These are phyloP conservation scores for Bombus breviceps DNA, from an alignment of 1,140 invertebrate species.

Conservation along the genomic window DNA sequence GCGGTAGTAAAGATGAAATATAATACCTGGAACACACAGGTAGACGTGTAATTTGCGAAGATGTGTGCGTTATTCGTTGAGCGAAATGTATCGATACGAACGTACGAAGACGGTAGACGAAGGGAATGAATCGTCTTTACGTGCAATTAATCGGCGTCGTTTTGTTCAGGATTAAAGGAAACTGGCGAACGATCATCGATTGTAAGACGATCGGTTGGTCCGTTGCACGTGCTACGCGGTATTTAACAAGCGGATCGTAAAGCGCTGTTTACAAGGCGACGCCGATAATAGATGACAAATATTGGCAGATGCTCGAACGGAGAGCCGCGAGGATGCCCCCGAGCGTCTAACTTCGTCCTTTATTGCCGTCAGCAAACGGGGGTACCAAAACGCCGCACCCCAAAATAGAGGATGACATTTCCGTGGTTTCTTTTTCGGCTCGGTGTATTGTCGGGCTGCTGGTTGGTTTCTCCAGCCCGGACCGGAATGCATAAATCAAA, in stretches of 20 bases:
- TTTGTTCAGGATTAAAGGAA: no score
- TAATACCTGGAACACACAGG: no score
- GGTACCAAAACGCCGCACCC: conserved; percentile 56
- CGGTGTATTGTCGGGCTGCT: conserved; percentile 63
- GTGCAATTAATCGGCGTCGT: no score
- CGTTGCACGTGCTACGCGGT: conserved; percentile 35
- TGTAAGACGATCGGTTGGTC: neutral
- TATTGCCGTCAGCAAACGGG: conserved; percentile 36
- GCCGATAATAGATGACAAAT: conserved; percentile 83
- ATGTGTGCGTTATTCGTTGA: no score
- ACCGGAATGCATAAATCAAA: conserved; percentile 81
- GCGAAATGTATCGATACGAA: no score
- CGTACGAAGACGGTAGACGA: no score
- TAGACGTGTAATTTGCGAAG: no score
- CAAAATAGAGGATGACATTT: conserved; percentile 73
- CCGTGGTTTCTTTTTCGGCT: conserved; percentile 75
- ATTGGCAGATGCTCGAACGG: conserved; percentile 81
- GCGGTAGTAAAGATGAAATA: conserved; percentile 22
- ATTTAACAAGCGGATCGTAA: conserved; percentile 75
- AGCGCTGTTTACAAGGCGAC: conserved; percentile 75
- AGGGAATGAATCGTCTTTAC: no score
- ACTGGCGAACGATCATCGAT: no score
- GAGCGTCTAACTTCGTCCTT: conserved; percentile 42
- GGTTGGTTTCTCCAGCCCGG: conserved; percentile 6
- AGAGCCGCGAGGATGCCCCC: conserved; percentile 43